A percentile compares a stretch with the other conserved stretches of the same genome.
Conservation (phyloP, 1,140 invertebrate species). For the Oedothorax gibbosus region DNA sequence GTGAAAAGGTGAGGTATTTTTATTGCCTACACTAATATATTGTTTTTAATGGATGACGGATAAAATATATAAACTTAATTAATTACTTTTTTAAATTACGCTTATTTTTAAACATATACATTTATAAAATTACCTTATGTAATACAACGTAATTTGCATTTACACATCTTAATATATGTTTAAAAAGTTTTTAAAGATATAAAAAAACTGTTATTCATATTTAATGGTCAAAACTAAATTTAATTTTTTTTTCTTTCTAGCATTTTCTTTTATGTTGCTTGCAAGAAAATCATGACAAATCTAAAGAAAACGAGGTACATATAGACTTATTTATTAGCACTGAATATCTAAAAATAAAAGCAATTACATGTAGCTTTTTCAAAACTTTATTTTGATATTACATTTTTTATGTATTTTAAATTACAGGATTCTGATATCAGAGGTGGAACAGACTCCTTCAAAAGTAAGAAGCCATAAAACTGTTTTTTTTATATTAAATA, state of each 20-base stretch:
- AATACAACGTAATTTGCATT: too few relatives aligned
- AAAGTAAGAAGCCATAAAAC: slow-evolving; percentile 10
- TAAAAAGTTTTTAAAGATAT: neutral
- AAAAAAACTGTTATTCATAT: neutral
- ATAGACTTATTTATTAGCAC: neutral
- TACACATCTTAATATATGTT: too few relatives aligned
- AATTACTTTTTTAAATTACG: neutral
- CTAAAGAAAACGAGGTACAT: slow-evolving; percentile 47
- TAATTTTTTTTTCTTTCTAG: slow-evolving; percentile 25
- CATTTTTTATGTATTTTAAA: neutral
- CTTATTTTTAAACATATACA: neutral
- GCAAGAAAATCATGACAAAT: slow-evolving; percentile 45
- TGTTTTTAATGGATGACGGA: neutral
- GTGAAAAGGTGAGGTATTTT: slow-evolving; percentile 40
- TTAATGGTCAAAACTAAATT: neutral
- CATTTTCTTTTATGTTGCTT: slow-evolving; percentile 49
- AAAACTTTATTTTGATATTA: neutral
- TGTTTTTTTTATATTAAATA: too few relatives aligned
- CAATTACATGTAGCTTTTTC: neutral
- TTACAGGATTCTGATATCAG: slow-evolving; percentile 50
- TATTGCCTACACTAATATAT: neutral
- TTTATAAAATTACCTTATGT: too few relatives aligned
- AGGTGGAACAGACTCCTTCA: slow-evolving; percentile 51
- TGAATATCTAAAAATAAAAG: too few relatives aligned
- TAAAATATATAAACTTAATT: neutral